phyloP scores from a whole-genome alignment of 2,888 invertebrate species.

The Anorthoa munda region DNA sequence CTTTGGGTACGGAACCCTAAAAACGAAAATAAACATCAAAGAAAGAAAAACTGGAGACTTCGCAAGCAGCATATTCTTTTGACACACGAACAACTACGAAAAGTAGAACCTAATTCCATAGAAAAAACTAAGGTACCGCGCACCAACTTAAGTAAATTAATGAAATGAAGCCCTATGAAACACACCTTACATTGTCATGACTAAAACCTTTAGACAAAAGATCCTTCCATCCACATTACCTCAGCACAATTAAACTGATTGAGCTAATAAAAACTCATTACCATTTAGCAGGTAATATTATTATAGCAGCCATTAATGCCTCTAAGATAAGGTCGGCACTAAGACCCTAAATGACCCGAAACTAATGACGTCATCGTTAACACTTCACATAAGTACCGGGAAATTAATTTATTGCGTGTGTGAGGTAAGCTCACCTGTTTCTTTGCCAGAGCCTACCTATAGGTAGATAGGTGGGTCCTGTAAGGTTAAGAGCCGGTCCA shows the following conservation, averaged over 20 bases:
- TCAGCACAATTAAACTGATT: slow-evolving; percentile 42
- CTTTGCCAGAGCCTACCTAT: not conserved
- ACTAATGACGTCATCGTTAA: slow-evolving; percentile 73
- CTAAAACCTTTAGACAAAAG: slow-evolving; percentile 24
- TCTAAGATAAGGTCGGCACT: slow-evolving; percentile 60
- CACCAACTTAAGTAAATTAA: slow-evolving; percentile 8
- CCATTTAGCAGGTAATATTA: slow-evolving; percentile 60
- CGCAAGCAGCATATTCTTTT: not conserved
- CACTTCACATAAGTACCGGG: slow-evolving; percentile 67
- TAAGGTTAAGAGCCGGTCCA: not conserved
- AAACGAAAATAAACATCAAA: too few relatives aligned
- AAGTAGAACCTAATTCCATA: too few relatives aligned
- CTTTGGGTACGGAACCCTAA: too few relatives aligned
- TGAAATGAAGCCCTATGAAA: not conserved
- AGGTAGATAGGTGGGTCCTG: not conserved
- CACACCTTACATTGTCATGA: not conserved
- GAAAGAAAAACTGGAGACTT: too few relatives aligned
- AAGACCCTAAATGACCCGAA: slow-evolving; percentile 69
- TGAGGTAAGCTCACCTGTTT: not conserved
- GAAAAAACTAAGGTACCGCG: not conserved
- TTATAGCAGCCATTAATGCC: slow-evolving; percentile 50
- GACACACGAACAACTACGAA: too few relatives aligned
- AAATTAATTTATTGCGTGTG: slow-evolving; percentile 66
- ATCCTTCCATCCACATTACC: slow-evolving; percentile 5
- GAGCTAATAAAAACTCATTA: slow-evolving; percentile 55